phyloP scores from a whole-genome alignment of 2,113 vertebrate species.

The Gallinago media region DNA sequence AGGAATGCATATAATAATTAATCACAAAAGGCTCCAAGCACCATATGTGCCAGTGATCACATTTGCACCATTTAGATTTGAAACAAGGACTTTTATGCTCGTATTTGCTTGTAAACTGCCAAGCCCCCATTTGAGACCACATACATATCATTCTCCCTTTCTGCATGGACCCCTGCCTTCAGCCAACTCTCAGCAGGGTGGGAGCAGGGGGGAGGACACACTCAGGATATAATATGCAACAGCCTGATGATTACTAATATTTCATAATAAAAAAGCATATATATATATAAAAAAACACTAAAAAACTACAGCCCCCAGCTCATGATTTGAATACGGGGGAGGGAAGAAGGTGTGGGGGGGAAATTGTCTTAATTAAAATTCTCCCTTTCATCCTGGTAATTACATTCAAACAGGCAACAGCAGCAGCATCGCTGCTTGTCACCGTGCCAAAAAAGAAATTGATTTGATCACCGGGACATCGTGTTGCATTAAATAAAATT shows the following conservation, averaged over 20 bases:
- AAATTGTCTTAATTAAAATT: slow-evolving; percentile 84
- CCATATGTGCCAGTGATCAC: background rate
- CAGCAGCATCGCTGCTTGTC: slow-evolving; percentile 70
- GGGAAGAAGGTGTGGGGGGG: slow-evolving; percentile 48
- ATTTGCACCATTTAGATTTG: slow-evolving; percentile 23
- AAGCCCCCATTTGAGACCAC: background rate
- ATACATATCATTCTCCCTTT: background rate
- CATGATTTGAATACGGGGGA: slow-evolving; percentile 52
- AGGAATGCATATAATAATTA: slow-evolving; percentile 29
- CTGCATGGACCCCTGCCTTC: background rate
- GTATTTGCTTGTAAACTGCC: background rate
- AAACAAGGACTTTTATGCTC: background rate
- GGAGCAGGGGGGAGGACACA: background rate
- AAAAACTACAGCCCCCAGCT: slow-evolving; percentile 37
- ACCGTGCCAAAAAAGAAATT: slow-evolving; percentile 67
- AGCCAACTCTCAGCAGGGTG: background rate
- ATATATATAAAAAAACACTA: background rate
- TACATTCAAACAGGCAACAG: slow-evolving; percentile 77
- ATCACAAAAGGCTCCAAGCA: slow-evolving; percentile 25
- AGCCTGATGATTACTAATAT: slow-evolving; percentile 31
- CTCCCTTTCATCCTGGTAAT: slow-evolving; percentile 80
- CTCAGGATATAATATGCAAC: background rate
- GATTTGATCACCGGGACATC: slow-evolving; percentile 74
- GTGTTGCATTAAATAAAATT: slow-evolving; percentile 64
- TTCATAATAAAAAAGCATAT: slow-evolving; percentile 28